A percentile compares a stretch with the other conserved stretches of the same genome.
Evolutionary conservation across 2,888 invertebrate species (phyloP).

Genomic region (Schizaphis graminum): DNA sequence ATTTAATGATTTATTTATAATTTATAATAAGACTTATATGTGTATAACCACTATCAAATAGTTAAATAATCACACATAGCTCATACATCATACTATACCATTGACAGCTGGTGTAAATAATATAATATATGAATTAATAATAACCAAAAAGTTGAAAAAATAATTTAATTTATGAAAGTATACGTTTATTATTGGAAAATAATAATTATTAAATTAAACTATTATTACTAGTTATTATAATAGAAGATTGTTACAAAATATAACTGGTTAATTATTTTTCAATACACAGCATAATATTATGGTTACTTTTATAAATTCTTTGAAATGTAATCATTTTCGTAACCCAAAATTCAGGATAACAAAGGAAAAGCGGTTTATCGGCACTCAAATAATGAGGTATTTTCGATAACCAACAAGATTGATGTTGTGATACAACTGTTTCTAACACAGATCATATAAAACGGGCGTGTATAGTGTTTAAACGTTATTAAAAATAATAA

Average conservation of each 20-base stretch:
- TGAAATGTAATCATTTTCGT: background rate
- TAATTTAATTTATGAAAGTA: background rate
- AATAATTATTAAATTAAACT: background rate
- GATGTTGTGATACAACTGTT: background rate
- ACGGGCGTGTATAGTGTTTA: background rate
- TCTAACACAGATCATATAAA: background rate
- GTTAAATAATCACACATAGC: background rate
- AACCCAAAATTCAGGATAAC: background rate
- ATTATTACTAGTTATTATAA: background rate
- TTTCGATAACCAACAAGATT: conserved; percentile 2
- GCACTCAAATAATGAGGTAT: background rate
- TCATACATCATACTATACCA: background rate
- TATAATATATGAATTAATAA: background rate
- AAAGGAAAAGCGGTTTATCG: background rate
- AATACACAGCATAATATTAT: background rate
- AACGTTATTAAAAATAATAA: background rate
- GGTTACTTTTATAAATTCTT: background rate
- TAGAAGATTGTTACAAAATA: background rate
- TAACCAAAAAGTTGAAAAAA: background rate
- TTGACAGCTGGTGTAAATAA: background rate
- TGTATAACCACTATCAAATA: background rate
- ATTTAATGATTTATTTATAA: background rate
- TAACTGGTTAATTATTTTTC: background rate
- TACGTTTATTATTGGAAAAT: background rate
- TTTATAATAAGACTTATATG: background rate